These are phyloP conservation scores for Stenodema calcarata DNA, from an alignment of 2,888 invertebrate species.

Conservation along the genomic window DNA sequence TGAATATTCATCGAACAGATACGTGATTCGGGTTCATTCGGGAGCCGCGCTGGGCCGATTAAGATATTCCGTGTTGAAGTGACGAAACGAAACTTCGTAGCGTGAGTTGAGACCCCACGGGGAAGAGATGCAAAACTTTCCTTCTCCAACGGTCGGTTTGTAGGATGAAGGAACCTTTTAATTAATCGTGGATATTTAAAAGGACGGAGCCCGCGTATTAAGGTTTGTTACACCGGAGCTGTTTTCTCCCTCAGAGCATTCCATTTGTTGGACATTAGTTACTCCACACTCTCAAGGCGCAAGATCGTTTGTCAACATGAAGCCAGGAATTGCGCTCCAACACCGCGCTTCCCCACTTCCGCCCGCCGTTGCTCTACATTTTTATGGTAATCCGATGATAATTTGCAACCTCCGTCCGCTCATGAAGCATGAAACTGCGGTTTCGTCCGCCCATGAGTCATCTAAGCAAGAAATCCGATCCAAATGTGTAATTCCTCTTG, in stretches of 20 bases:
- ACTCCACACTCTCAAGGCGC: constrained; percentile 31
- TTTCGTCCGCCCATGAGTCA: not conserved
- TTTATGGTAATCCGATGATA: constrained; percentile 39
- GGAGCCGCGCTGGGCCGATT: constrained; percentile 5
- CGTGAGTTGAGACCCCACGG: not conserved
- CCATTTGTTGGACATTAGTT: constrained; percentile 30
- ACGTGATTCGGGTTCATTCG: constrained; percentile 25
- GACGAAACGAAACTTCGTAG: not conserved
- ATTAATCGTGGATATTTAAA: not conserved
- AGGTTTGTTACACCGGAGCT: not conserved
- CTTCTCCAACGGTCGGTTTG: not conserved
- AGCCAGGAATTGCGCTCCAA: not conserved
- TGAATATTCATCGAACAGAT: constrained; percentile 7
- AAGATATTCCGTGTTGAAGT: constrained; percentile 12
- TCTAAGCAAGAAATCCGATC: not conserved
- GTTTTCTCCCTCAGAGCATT: not conserved
- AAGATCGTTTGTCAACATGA: constrained; percentile 35
- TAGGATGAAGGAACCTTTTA: not conserved
- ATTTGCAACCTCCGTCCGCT: not conserved
- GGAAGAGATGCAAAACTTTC: not conserved
- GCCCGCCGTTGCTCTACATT: constrained; percentile 29
- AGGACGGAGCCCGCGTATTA: not conserved
- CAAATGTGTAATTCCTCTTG: constrained; percentile 16
- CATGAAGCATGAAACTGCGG: not conserved
- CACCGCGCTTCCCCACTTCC: not conserved